Evolutionary conservation across 2,113 vertebrate species (phyloP), one percentile per base, ranked within the genome.

Genomic region (Dicrurus megarhynchus): DNA sequence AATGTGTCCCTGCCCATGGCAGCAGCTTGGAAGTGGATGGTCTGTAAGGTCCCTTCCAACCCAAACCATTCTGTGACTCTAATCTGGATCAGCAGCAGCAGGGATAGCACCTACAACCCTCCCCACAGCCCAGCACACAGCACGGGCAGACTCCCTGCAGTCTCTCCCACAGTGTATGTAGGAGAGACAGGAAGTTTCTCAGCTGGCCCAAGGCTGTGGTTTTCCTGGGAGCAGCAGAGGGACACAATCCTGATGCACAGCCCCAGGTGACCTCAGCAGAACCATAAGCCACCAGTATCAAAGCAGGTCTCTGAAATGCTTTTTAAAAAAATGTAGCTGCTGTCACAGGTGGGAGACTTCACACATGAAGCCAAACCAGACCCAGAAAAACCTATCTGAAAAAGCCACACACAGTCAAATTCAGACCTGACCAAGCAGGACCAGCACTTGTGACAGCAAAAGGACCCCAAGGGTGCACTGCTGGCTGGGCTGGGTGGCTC

Each of bases 391-490:
- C 41, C 17, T 4, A 1, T 9, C 37, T 69, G 61, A 17, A 67
- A 85, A 82, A 71, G n/a, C n/a, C n/a, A 67, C 67, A 22, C 0
- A 1, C 16, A 37, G 61, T 19, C 22, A 26, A 59, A 68, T 47
- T 60, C 55, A 59, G 76, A 46, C 12, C 39, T 39, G 69, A 11
- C 23, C 67, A 19, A 59, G 32, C 56, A 81, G 44, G 39, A 79
- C 5, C 49, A 76, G 61, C 67, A 83, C 16, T 44, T 24, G 13
- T 20, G 61, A 39, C 44, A 79, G 53, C 60, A 41, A 6, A 64
- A 84, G 1, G 6, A 77, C 23, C 27, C 50, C 1, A 10, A 12
- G 33, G 30, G 35, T 67, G 22, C 0, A 0, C 56, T 16, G 14
- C 56, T 35, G 84, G 56, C 15, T 19, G 55, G 57, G 27, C 39